phyloP scores from a whole-genome alignment of 2,888 invertebrate genomes.

The Argyresthia goedartella region DNA sequence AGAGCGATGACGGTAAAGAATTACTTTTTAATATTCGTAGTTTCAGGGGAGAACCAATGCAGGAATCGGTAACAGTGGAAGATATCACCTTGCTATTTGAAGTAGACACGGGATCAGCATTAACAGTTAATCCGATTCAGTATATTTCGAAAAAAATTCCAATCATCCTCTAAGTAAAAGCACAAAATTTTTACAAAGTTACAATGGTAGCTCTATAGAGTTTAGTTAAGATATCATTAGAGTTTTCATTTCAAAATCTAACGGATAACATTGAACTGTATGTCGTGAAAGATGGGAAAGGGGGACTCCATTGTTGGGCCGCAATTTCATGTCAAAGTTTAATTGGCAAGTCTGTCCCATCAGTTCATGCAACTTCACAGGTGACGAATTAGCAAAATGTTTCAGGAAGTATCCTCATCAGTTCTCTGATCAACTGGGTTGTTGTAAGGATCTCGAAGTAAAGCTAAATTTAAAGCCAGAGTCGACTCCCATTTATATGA shows the following conservation, averaged over 20 bases:
- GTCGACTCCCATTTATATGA: background rate
- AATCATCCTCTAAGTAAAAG: background rate
- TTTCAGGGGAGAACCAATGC: constrained; percentile 7
- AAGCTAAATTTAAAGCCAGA: background rate
- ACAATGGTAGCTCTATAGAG: background rate
- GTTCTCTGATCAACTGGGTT: background rate
- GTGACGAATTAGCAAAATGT: background rate
- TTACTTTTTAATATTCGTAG: constrained; percentile 13
- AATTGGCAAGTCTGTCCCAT: constrained; percentile 4
- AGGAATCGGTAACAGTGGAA: constrained; percentile 8
- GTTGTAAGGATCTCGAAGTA: background rate
- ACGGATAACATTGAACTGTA: background rate
- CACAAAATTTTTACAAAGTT: background rate
- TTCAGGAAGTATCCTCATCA: background rate
- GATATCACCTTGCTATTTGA: constrained; percentile 4
- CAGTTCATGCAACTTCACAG: background rate
- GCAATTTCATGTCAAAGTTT: too few relatives aligned
- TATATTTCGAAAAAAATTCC: background rate
- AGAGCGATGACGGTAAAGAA: constrained; percentile 14
- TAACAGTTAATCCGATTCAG: constrained; percentile 1
- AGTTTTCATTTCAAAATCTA: background rate
- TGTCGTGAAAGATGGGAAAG: background rate
- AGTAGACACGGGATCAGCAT: constrained; percentile 5
- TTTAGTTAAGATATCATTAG: background rate
- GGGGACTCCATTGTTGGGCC: constrained; percentile 4